Evolutionary conservation across 2,888 invertebrate species (phyloP), one percentile per base, ranked within the genome.

Genomic region (Eristalinus aeneus): DNA sequence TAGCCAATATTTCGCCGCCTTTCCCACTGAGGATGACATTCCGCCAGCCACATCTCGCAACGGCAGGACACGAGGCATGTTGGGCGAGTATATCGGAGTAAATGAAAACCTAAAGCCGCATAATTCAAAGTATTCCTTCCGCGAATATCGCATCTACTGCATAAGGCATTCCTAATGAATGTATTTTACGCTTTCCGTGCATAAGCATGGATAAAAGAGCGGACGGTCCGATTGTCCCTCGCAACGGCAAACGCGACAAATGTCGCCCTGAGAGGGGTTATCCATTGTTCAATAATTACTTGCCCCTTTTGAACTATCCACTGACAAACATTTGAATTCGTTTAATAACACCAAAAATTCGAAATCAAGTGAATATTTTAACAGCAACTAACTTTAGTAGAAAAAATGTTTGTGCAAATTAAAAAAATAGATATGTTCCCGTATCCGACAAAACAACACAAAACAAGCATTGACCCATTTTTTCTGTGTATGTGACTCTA

Each of bases 131-230:
- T 98, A 98, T 93, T 99, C 99, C 93, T 99, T 99, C 89, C 98
- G 95, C 87, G 98, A 99, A 93, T 99, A 99, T 88, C 98, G 96
- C 95, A 99, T 97, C 99, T 99, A 99, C 93, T 99, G 99, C 90
- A 98, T 96, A 87, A 99, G 94, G 93, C 99, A 99, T 91, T 99
- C 99, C 93, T 99, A 99, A 93, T 99, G 99, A 82, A 99, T 99
- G 95, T 97, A 99, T 93, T 99, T 99, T 89, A 99, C 99, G 89
- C 98, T 98, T 72, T 99, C 99, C 31, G 99, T 99, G 92, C 99
- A 99, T 74, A 99, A 98, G 93, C 99, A 99, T 0, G 99, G 99
- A 93, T 99, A 98, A 92, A 98, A 99, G 10, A 99, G 94, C 0
- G 98, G 98, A 88, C 98, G 95, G 90, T 99, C 99, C 12, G 96